Conservation (phyloP, 2,888 invertebrate genomes). For the Cordilura impudica region DNA sequence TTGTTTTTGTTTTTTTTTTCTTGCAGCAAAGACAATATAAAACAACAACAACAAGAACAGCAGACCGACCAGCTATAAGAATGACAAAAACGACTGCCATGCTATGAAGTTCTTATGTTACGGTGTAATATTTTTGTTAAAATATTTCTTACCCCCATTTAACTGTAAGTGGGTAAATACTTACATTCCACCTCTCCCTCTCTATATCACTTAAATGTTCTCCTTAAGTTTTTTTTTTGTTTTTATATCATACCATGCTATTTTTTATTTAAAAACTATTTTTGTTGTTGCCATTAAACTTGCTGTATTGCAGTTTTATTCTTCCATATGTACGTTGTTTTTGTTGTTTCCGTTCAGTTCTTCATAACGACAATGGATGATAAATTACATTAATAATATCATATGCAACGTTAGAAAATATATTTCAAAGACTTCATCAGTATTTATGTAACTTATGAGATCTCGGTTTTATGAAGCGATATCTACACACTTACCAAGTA, state of each 20-base stretch:
- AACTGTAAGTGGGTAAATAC: conserved; percentile 12
- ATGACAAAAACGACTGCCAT: not conserved
- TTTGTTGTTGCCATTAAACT: not conserved
- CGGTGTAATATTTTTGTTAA: conserved; percentile 11
- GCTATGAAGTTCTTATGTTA: not conserved
- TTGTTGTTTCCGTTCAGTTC: not conserved
- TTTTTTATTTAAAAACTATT: not conserved
- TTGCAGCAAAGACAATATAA: not conserved
- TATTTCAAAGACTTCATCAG: no score
- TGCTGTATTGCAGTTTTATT: conserved; percentile 21
- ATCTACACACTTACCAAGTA: no score
- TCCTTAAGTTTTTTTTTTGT: not conserved
- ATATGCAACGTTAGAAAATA: not conserved
- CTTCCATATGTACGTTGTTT: conserved; percentile 8
- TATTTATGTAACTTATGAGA: no score
- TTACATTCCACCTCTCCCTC: not conserved
- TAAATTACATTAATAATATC: not conserved
- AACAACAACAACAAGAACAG: not conserved
- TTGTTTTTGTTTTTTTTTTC: not conserved
- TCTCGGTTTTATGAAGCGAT: no score
- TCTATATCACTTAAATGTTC: no score
- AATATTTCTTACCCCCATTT: conserved; percentile 33
- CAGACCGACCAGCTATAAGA: not conserved
- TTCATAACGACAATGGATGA: not conserved
- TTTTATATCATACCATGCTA: not conserved